Evolutionary conservation across 2,888 invertebrate species (phyloP), one percentile per base, ranked within the genome.

Genomic region (Epistrophella euchroma): DNA sequence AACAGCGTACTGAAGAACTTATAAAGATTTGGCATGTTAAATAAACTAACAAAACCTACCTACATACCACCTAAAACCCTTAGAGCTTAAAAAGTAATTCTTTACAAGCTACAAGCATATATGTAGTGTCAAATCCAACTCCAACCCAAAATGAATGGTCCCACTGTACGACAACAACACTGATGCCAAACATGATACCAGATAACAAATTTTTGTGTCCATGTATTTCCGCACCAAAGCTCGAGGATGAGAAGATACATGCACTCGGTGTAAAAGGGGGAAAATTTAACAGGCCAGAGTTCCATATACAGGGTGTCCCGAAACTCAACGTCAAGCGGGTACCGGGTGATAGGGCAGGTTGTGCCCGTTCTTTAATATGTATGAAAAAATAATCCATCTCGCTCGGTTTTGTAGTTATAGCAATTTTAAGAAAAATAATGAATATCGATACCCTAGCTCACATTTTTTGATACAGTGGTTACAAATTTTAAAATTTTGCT

Each of bases 191-290:
- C 19, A 73, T 32, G 62, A 78, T 56, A 73, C 73, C 47, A 68
- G 60, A 82, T 43, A 82, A 50, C 52, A 78, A 70, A 80, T 58
- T 80, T 52, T 43, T 58, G 68, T 68, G 68, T 68, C 70, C 68
- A 68, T 71, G 71, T 64, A 76, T 68, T 19, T 13, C 47, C 17
- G 35, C 47, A 66, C 66, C 66, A 64, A 40, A n/a, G 25, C 37
- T 35, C 17, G 19, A 28, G n/a, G 70, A 70, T 17, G 13, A 70
- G 25, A 25, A 35, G n/a, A n/a, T 50, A 60, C 60, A 43, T 32
- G 56, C 45, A 15, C 43, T 43, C 72, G 43, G 32, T 32, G 45
- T 43, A 40, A 25, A 22, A 22, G n/a, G 35, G 19, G 17, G n/a
- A n/a, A n/a, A 56, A 22, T 58, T 58, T 45, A 35, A 68, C 68